Conservation (phyloP, 1,140 invertebrate genomes). For the Heliconius congener region DNA sequence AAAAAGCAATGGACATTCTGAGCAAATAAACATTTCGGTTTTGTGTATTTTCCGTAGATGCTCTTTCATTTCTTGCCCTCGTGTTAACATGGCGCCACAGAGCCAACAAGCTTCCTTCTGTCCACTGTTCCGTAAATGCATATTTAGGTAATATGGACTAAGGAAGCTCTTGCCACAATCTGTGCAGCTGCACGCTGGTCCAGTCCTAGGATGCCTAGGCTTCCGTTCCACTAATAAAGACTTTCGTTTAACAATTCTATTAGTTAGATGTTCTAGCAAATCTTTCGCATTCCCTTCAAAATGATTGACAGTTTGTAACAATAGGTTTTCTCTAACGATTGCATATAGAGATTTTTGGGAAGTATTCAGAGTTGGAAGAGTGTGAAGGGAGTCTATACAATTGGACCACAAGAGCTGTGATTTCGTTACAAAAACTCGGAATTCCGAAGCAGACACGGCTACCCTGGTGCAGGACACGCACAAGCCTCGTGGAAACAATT, state of each 20-base stretch:
- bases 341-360: slow-evolving; percentile 56
- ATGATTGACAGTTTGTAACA: slow-evolving; percentile 51
- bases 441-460: slow-evolving; percentile 58
- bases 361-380: slow-evolving; percentile 29
- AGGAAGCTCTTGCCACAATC: slow-evolving; percentile 71
- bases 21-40: slow-evolving; percentile 47
- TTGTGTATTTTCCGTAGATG: slow-evolving; percentile 57
- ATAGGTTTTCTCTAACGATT: slow-evolving; percentile 56
- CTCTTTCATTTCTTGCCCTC: slow-evolving; percentile 61
- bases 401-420: slow-evolving; percentile 58
- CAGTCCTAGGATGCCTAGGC: slow-evolving; percentile 46
- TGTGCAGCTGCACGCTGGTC: slow-evolving; percentile 56
- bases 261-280: slow-evolving; percentile 48
- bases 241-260: slow-evolving; percentile 48
- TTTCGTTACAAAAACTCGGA: slow-evolving; percentile 52
- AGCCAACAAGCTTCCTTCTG: slow-evolving; percentile 64
- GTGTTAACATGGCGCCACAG: slow-evolving; percentile 53
- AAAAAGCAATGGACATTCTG: slow-evolving; percentile 58
- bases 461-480: slow-evolving; percentile 57
- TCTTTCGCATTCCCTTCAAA: slow-evolving; percentile 54
- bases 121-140: slow-evolving; percentile 70
- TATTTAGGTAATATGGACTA: slow-evolving; percentile 67
- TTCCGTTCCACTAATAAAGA: slow-evolving; percentile 45
- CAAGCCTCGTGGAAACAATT: slow-evolving; percentile 49
- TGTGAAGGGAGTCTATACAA: slow-evolving; percentile 47